Conservation (phyloP, 1,140 invertebrate species). For the Chironomus tepperi region DNA sequence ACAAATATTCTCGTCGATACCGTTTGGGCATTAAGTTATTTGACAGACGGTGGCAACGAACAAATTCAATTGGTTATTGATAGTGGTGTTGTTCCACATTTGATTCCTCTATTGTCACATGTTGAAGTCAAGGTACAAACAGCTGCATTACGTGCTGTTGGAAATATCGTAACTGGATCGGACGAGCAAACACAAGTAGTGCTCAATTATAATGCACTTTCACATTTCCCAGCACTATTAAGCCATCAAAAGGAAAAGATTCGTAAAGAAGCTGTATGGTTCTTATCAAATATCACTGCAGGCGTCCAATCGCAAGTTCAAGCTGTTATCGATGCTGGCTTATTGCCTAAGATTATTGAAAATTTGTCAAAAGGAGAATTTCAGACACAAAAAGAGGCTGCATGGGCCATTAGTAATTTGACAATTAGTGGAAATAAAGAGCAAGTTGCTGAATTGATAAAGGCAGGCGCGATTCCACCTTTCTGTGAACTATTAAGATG, state of each 20-base stretch:
- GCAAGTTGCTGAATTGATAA: conserved; percentile 79
- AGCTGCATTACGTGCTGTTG: conserved; percentile 90
- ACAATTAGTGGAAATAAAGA: conserved; percentile 93
- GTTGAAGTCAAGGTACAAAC: conserved; percentile 97
- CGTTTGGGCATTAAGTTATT: conserved; percentile 97
- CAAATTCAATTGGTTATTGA: conserved; percentile 99
- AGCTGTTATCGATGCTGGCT: conserved; percentile 88
- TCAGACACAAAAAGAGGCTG: conserved; percentile 98
- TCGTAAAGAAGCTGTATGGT: conserved; percentile 95
- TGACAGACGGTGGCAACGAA: conserved; percentile 97
- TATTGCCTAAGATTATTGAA: conserved; percentile 90
- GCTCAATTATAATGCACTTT: conserved; percentile 84
- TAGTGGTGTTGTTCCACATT: conserved; percentile 84
- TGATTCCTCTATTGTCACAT: conserved; percentile 92
- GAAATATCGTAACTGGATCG: conserved; percentile 98
- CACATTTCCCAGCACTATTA: conserved; percentile 82
- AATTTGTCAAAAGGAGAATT: conserved; percentile 93
- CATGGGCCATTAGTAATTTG: conserved; percentile 97
- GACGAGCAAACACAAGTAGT: conserved; percentile 98
- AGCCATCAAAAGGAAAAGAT: conserved; percentile 73
- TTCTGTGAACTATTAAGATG: conserved; percentile 84
- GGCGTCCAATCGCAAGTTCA: conserved; percentile 96
- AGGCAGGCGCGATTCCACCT: conserved; percentile 79
- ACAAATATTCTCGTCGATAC: conserved; percentile 97
- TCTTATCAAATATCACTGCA: conserved; percentile 96